Evolutionary conservation across 1,140 invertebrate genomes (phyloP), one percentile per base, ranked within the genome.

Genomic region (Atta colombica): DNA sequence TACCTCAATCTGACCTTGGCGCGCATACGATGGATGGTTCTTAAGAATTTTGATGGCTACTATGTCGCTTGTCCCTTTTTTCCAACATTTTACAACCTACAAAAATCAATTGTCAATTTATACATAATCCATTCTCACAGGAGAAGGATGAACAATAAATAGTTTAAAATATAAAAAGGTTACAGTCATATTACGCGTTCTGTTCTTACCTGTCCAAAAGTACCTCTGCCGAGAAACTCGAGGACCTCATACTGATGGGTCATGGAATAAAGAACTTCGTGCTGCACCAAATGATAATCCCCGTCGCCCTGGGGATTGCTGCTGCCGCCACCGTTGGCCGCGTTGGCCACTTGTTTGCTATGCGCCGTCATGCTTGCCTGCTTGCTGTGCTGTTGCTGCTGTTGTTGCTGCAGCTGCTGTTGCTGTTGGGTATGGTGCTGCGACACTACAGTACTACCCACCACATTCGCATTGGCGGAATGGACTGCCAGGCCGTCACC

Each of bases 21-120:
- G 97, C 85, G 99, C 99, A 96, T 99, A 99, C 77, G 99, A 99
- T 75, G 99, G 99, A 96, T 99, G 99, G 96, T 99, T 99, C 96
- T 99, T 99, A 45, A 99, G 96, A 94, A 99, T 99, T 96, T 99
- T 99, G 94, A 99, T 99, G 93, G 99, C 99, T 88, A 99, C 99
- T 93, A 99, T 99, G 96, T 99, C 99, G 95, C 99, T 99, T 84
- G 99, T 99, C 94, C 99, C 99, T 95, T 99, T 99, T 95, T 99
- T 99, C 99, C 99, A 99, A 95, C 99, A 99, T 96, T 99, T 99
- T 91, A 99, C 99, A 91, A 99, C 99, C 97, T 97, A 91, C 21
- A 92, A 91, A 55, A 45, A 60, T 1, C 0, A 53, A 18, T 75
- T 60, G 21, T 81, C 16, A 28, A 39, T 39, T 7, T 39, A 7